phyloP scores from a whole-genome alignment of 2,888 invertebrate genomes.

The Leptinotarsa peninsularis region DNA sequence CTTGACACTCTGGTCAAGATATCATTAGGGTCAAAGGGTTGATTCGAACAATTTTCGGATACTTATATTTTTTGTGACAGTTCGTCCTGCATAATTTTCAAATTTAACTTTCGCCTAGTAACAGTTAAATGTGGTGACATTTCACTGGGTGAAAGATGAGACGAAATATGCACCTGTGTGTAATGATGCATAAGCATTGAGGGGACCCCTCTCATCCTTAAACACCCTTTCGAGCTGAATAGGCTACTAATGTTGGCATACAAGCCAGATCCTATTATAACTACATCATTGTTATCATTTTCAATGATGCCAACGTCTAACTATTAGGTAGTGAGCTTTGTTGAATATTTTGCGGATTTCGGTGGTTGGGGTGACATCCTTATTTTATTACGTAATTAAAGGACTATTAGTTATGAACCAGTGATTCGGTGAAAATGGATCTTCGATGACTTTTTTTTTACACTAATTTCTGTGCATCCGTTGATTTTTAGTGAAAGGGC shows the following conservation, averaged over 20 bases:
- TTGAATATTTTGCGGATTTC: constrained; percentile 55
- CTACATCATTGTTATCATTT: constrained; percentile 52
- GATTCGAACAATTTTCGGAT: constrained; percentile 26
- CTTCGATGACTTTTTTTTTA: constrained; percentile 26
- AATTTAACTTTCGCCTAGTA: constrained; percentile 42
- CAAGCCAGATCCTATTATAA: constrained; percentile 55
- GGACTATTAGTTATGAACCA: constrained; percentile 54
- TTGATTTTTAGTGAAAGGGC: constrained; percentile 13
- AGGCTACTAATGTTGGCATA: constrained; percentile 58
- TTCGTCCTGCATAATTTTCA: constrained; percentile 42
- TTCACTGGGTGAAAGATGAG: constrained; percentile 45
- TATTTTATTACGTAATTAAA: constrained; percentile 55
- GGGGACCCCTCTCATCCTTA: constrained; percentile 61
- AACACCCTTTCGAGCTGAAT: constrained; percentile 58
- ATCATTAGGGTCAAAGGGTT: constrained; percentile 37
- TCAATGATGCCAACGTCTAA: constrained; percentile 42
- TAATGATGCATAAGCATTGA: constrained; percentile 63
- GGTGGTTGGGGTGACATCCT: constrained; percentile 50
- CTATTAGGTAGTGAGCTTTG: constrained; percentile 48
- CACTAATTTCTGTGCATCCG: constrained; percentile 16
- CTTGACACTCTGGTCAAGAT: constrained; percentile 36
- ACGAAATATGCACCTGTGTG: constrained; percentile 62
- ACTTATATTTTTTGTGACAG: constrained; percentile 7
- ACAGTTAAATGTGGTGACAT: constrained; percentile 45
- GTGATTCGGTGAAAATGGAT: constrained; percentile 24